Conservation (phyloP, 2,113 vertebrate species). For the Callorhinus ursinus region DNA sequence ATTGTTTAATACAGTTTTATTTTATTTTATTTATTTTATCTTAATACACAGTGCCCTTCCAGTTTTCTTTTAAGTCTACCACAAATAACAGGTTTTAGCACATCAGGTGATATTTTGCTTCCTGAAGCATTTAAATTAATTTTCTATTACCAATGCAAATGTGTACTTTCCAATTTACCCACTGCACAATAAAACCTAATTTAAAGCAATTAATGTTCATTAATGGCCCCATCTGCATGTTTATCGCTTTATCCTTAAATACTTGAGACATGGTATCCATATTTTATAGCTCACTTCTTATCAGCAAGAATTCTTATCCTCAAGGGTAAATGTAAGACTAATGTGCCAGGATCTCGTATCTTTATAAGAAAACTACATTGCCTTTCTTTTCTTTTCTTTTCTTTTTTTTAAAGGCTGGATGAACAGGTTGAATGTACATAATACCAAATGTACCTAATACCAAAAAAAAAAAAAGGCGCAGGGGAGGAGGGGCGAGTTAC, state of each 20-base stretch:
- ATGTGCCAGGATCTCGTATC: conserved; percentile 14
- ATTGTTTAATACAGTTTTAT: conserved; percentile 22
- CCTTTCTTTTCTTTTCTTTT: neutral
- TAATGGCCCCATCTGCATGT: conserved; percentile 82
- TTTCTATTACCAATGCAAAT: conserved; percentile 84
- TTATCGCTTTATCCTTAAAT: conserved; percentile 82
- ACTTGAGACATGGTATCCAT: conserved; percentile 76
- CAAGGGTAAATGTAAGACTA: conserved; percentile 72
- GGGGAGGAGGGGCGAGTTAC: neutral
- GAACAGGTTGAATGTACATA: neutral
- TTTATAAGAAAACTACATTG: neutral
- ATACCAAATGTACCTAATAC: neutral
- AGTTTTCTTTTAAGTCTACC: conserved; percentile 58
- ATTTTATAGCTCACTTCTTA: conserved; percentile 77
- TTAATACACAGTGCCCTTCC: conserved; percentile 53
- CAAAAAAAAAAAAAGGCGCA: neutral
- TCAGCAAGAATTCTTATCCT: conserved; percentile 67
- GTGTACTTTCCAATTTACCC: conserved; percentile 82
- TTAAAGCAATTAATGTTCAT: conserved; percentile 84
- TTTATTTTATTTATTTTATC: conserved; percentile 14
- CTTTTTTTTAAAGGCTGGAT: neutral
- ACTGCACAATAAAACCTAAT: conserved; percentile 82
- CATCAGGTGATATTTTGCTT: conserved; percentile 83
- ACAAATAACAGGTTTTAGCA: conserved; percentile 78
- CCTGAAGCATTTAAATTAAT: conserved; percentile 82